A percentile compares a stretch with the other conserved stretches of the same genome.
Evolutionary conservation across 2,797 vertebrate species (phyloP).

Genomic region (Lagocephalus sceleratus): DNA sequence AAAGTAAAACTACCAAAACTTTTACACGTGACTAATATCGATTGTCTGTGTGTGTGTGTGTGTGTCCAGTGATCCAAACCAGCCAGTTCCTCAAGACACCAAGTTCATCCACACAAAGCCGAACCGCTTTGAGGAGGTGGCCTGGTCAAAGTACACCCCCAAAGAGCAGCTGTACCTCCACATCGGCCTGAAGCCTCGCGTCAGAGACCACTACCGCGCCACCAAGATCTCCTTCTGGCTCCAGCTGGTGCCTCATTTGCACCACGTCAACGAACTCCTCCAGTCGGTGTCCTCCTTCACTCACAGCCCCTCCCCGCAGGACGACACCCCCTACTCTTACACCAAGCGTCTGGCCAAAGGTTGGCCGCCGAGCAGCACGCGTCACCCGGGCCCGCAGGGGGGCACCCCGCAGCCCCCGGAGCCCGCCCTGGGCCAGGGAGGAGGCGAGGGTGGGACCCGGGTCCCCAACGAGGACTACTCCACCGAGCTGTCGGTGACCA

Average conservation of each 20-base stretch:
- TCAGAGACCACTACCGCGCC: constrained; percentile 93
- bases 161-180: constrained; percentile 97
- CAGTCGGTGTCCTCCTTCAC: constrained; percentile 95
- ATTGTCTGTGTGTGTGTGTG: constrained; percentile 15
- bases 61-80: constrained; percentile 87
- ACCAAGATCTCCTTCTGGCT: constrained; percentile 98
- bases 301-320: constrained; percentile 90
- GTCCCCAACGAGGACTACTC: constrained; percentile 90
- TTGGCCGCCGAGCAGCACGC: constrained; percentile 86
- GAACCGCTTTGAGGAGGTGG: constrained; percentile 97
- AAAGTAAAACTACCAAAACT: neutral
- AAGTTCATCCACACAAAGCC: constrained; percentile 99
- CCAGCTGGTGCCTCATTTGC: constrained; percentile 92
- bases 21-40: constrained; percentile 1
- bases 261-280: constrained; percentile 93
- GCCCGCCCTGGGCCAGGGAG: constrained; percentile 81
- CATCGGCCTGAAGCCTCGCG: constrained; percentile 92
- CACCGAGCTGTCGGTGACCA: constrained; percentile 92
- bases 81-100: constrained; percentile 96
- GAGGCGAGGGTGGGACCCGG: constrained; percentile 75
- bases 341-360: constrained; percentile 89
- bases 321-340: constrained; percentile 91
- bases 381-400: constrained; percentile 85
- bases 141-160: constrained; percentile 97
- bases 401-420: constrained; percentile 85